Evolutionary conservation across 2,888 invertebrate species (phyloP), one percentile per base, ranked within the genome.

Genomic region (Polydrusus pterygomalis): DNA sequence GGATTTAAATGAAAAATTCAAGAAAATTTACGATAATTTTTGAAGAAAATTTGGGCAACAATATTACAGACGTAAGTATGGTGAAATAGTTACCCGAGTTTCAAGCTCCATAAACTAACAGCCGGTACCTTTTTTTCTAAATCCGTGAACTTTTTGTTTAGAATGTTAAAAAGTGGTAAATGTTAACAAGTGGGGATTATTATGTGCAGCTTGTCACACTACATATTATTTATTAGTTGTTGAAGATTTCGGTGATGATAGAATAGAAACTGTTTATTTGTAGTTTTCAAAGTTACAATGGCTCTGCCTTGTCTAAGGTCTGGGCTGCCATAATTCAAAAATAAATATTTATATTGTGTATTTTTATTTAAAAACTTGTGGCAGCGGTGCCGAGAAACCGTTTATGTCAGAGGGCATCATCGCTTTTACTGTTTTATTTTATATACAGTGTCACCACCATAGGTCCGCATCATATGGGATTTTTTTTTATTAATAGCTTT

Each of bases 261-360:
- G 20, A 71, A n/a, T 45, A 25, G 25, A 11, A 51, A 18, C 6
- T 30, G 62, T 62, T 62, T 70, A 30, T 62, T 45, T 70, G 49
- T 18, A 20, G 6, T 65, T 17, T n/a, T 34, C 17, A 25, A 8
- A 15, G 45, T 72, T 47, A 72, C 65, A 72, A 72, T 72, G 47
- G 54, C n/a, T 20, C 25, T 51, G 13, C 17, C 64, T 71, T 72
- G 72, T 58, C 58, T 58, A 65, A 72, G 72, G 72, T 72, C 65
- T 72, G 34, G 72, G 65, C 56, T 72, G 65, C 47, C 72, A 65
- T 72, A 56, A 58, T 30, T 65, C 54, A 8, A 25, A 65, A 40
- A 47, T 43, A 63, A 65, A 63, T 47, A 47, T 58, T 70, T 45
- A 34, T 20, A 30, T 54, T 25, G 25, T 7, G 10, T 34, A 34